Conservation (phyloP, 2,113 vertebrate species). For the Lagenorhynchus albirostris region DNA sequence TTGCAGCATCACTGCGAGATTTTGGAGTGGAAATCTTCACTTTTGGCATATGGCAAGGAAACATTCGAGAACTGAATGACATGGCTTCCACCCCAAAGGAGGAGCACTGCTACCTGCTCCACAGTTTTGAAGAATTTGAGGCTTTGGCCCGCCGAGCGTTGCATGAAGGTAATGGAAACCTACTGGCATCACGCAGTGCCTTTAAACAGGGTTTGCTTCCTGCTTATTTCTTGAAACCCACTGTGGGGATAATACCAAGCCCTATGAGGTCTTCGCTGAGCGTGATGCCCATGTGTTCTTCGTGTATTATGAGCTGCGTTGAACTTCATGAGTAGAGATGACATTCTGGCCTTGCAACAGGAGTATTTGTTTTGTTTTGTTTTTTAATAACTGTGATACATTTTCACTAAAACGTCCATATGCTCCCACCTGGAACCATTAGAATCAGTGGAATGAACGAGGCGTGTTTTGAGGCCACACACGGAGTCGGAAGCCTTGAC, state of each 20-base stretch:
- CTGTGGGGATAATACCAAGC: neutral
- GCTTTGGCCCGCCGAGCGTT: conserved; percentile 94
- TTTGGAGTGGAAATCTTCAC: conserved; percentile 97
- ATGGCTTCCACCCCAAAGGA: conserved; percentile 97
- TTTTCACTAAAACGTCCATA: conserved; percentile 20
- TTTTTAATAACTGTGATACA: conserved; percentile 37
- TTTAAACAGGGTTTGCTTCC: neutral
- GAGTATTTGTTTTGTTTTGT: conserved; percentile 1
- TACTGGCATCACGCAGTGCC: neutral
- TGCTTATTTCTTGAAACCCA: neutral
- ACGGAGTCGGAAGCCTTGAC: conserved; percentile 14
- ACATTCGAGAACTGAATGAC: conserved; percentile 95
- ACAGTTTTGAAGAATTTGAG: conserved; percentile 98
- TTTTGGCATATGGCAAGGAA: conserved; percentile 98
- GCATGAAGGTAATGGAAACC: conserved; percentile 91
- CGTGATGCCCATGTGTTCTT: neutral
- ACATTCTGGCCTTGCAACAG: neutral
- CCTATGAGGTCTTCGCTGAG: neutral
- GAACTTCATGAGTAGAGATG: neutral
- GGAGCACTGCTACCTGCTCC: conserved; percentile 96
- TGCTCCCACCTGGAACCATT: neutral
- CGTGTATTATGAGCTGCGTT: neutral
- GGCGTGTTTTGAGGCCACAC: conserved; percentile 67
- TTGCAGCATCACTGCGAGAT: conserved; percentile 91
- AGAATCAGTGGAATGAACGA: conserved; percentile 42